A percentile compares a stretch with the other conserved stretches of the same genome.
These are phyloP conservation scores for Bellardia pandia DNA, from an alignment of 2,888 invertebrate species.

Conservation along the genomic window DNA sequence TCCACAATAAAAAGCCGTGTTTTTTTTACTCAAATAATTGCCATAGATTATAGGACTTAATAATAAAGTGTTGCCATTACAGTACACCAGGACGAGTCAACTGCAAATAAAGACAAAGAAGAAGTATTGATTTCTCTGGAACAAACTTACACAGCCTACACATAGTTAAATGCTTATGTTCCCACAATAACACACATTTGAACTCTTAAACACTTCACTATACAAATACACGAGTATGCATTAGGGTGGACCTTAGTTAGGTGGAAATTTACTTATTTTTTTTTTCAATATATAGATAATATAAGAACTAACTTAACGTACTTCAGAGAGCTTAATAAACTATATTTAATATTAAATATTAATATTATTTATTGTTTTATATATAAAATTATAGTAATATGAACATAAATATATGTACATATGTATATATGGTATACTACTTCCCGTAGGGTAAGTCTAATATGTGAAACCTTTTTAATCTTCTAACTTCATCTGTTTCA, in stretches of 20 bases:
- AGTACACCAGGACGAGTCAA: background rate
- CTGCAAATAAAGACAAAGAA: background rate
- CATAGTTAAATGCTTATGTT: background rate
- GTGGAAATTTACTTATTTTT: background rate
- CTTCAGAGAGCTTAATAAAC: no score
- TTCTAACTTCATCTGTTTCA: no score
- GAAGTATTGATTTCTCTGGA: background rate
- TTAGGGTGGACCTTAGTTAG: background rate
- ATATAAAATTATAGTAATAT: no score
- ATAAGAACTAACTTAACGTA: no score
- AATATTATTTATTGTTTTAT: no score
- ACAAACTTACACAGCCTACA: background rate
- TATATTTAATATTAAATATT: no score
- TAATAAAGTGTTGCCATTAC: slow-evolving; percentile 13
- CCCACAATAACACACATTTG: background rate
- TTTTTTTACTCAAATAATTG: slow-evolving; percentile 25
- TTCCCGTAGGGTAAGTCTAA: no score
- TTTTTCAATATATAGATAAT: no score
- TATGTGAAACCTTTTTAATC: no score
- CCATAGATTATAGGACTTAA: slow-evolving; percentile 27
- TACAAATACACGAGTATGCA: background rate
- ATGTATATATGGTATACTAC: no score
- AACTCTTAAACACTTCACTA: background rate
- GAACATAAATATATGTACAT: no score
- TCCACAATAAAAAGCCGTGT: slow-evolving; percentile 8